A percentile compares a stretch with the other conserved stretches of the same genome.
Evolutionary conservation across 2,888 invertebrate species (phyloP).

Genomic region (Resseliella maxima): DNA sequence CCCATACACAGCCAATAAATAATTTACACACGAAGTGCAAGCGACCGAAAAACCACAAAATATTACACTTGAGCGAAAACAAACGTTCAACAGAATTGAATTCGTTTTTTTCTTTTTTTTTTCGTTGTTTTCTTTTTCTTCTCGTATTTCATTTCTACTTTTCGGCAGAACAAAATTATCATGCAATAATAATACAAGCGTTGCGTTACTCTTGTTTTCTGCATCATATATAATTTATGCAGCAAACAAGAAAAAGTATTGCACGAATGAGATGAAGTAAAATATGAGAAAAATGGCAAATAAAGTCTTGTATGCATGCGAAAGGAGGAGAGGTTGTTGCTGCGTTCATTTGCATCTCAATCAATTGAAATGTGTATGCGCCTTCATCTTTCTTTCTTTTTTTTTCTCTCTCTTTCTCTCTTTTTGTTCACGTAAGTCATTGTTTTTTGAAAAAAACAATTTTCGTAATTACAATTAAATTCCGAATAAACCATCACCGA

Average conservation of each 20-base stretch:
- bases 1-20: too few relatives aligned
- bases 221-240: background rate
- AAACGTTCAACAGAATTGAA: too few relatives aligned
- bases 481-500: background rate
- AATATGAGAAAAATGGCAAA: conserved; percentile 9
- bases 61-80: background rate
- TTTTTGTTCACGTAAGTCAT: background rate
- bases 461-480: background rate
- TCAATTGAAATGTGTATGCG: background rate
- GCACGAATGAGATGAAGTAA: conserved; percentile 45
- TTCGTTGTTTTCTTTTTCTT: background rate
- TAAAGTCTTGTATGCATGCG: background rate
- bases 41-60: background rate
- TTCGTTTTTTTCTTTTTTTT: background rate
- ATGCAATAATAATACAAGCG: conserved; percentile 8
- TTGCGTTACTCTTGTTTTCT: conserved; percentile 39
- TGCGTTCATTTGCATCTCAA: conserved; percentile 39
- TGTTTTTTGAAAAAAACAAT: background rate
- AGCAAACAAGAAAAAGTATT: conserved; percentile 34
- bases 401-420: background rate
- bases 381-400: background rate
- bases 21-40: background rate
- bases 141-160: background rate
- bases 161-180: background rate
- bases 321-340: background rate